Evolutionary conservation across 2,113 vertebrate genomes (phyloP), one percentile per base, ranked within the genome.

Genomic region (Datnioides undecimradiatus): DNA sequence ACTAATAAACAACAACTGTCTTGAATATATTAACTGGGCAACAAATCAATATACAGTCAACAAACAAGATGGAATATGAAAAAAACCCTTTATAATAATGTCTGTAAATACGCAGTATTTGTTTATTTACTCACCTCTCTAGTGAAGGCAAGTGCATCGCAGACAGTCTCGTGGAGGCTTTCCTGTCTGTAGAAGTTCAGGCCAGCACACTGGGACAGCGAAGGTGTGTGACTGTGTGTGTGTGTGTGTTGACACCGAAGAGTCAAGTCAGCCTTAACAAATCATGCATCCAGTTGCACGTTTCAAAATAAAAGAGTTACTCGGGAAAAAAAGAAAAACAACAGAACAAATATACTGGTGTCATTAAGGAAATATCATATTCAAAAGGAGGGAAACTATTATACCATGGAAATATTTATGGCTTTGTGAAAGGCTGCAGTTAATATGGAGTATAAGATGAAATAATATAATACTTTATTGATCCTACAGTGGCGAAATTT

Each of bases 91-190:
- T n/a, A n/a, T n/a, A n/a, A n/a, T n/a, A n/a, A 2, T 46, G 41
- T 66, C 1, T 55, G 33, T 1, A 76, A 64, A 52, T 17, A 63
- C 1, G n/a, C 3, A 69, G 12, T 2, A 13, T 9, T 2, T 10
- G 29, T 67, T 69, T 36, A n/a, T 70, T 57, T 55, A 27, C 89
- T 93, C 80, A 93, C 92, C 92, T 90, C n/a, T 78, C 73, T 36
- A 49, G 76, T 83, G 76, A 76, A 62, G 72, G 82, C 86, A 90
- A 89, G 92, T 86, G 89, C 84, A 76, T 21, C 9, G 76, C 68
- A 63, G 74, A 79, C 78, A 31, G 78, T 3, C 57, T 16, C 38
- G 82, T 33, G 55, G 57, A 79, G 23, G n/a, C 57, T 73, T 64
- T 48, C 41, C 60, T 25, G 79, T 59, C 66, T 79, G 66, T 27